phyloP scores from a whole-genome alignment of 92 coral and sea anemone genomes.

The Chrysogorgia sp. region DNA sequence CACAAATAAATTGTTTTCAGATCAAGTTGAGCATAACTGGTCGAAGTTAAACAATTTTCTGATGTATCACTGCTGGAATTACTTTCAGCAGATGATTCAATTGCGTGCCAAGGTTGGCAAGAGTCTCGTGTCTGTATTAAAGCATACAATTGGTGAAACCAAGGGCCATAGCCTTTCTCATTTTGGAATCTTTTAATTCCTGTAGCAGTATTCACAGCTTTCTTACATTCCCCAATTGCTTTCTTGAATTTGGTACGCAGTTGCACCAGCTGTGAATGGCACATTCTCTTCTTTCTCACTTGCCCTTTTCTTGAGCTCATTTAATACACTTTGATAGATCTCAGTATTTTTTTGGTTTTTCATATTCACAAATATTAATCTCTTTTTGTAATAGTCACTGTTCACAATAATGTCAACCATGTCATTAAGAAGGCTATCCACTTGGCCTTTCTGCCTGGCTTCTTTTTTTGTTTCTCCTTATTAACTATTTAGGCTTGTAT shows the following conservation, averaged over 20 bases:
- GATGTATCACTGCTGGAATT: conserved; percentile 15
- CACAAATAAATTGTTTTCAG: not conserved
- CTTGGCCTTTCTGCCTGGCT: conserved; percentile 11
- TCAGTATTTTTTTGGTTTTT: conserved; percentile 25
- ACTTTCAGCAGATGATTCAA: conserved; percentile 31
- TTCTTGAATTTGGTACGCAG: conserved; percentile 48
- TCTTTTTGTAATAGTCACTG: conserved; percentile 4
- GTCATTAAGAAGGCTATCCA: conserved; percentile 1
- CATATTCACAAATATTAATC: conserved; percentile 8
- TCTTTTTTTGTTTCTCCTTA: conserved; percentile 8
- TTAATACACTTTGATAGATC: conserved; percentile 32
- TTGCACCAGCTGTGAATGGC: conserved; percentile 43
- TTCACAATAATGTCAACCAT: conserved; percentile 19
- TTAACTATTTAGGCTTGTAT: not conserved
- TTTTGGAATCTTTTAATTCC: conserved; percentile 45
- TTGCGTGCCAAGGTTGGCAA: conserved; percentile 43
- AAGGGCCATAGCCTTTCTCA: conserved; percentile 34
- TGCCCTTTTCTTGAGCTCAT: conserved; percentile 42
- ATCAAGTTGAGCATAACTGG: not conserved
- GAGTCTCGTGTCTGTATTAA: conserved; percentile 42
- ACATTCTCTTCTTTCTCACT: conserved; percentile 24
- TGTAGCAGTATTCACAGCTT: conserved; percentile 39
- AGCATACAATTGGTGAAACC: conserved; percentile 36
- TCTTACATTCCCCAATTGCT: conserved; percentile 33
- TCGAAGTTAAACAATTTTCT: not conserved